Evolutionary conservation across 2,113 vertebrate genomes (phyloP).

Genomic region (Hoplias malabaricus): DNA sequence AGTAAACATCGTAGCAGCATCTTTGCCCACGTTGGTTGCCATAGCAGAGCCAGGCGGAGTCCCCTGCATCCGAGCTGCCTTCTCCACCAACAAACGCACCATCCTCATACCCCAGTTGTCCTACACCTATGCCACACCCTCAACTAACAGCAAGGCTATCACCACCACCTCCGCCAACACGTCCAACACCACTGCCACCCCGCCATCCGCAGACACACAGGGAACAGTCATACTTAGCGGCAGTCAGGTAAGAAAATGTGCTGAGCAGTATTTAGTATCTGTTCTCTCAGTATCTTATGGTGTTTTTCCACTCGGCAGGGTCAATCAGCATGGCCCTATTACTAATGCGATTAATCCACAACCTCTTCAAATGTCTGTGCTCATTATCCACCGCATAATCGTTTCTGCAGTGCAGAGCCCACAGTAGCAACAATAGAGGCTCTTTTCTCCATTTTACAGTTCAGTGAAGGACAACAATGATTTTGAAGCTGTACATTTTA

Average conservation of each 20-base stretch:
- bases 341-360: no score
- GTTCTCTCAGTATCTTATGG: no score
- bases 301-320: no score
- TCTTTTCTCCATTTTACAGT: no score
- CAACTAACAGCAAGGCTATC: constrained; percentile 45
- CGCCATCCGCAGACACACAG: constrained; percentile 66
- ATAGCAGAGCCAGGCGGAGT: constrained; percentile 86
- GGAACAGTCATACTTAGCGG: constrained; percentile 84
- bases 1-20: constrained; percentile 88
- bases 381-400: no score
- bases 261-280: no score
- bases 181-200: not conserved
- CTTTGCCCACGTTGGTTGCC: constrained; percentile 93
- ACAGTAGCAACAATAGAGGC: no score
- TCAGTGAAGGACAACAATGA: no score
- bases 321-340: no score
- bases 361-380: no score
- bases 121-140: constrained; percentile 82
- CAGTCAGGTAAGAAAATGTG: constrained; percentile 80
- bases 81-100: constrained; percentile 89
- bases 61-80: constrained; percentile 85
- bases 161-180: not conserved
- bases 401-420: no score
- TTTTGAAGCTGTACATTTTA: no score
- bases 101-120: constrained; percentile 98